Evolutionary conservation across 2,797 vertebrate species (phyloP), one percentile per base, ranked within the genome.

Genomic region (Sciurus vulgaris): DNA sequence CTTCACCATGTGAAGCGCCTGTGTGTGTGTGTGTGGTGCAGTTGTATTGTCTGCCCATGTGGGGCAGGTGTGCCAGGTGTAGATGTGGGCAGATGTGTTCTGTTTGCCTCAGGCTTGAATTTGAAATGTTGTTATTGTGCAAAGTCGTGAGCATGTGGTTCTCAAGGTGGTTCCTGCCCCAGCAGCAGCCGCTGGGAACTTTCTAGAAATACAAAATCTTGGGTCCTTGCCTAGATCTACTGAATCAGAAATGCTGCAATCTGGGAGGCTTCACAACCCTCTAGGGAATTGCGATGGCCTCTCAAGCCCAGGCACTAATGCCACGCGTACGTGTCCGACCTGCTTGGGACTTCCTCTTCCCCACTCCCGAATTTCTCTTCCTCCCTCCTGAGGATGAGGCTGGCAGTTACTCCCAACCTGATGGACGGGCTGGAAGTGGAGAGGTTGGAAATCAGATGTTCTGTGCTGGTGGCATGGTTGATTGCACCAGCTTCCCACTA

Each of bases 271-370:
- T 44, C 3, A 2, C 9, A 26, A 14, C 35, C 33, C 8, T 51
- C 44, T 9, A 8, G 5, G 0, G 10, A 38, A 49, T 20, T 54
- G 56, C 22, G 24, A 26, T 9, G 11, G 7, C 49, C 17, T 26
- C 35, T 54, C 10, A 20, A 56, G 9, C 47, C 11, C 77, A 33
- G 49, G 33, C 33, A 26, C 1, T n/a, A 1, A 18, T 41, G 72
- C 33, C 10, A 2, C 10, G 4, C 26, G 1, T 14, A 18, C 14
- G 8, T 2, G 0, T 26, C 24, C 4, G 0, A 0, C 15, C 24
- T 30, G 47, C 41, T 44, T 11, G 28, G 10, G 51, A 8, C 33
- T 26, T 70, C 67, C 59, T 38, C n/a, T 74, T 67, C 2, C 10
- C n/a, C 56, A 13, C 30, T 20, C 28, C 18, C 14, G 8, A 9